Evolutionary conservation across 2,888 invertebrate genomes (phyloP).

Genomic region (Panorpa germanica): DNA sequence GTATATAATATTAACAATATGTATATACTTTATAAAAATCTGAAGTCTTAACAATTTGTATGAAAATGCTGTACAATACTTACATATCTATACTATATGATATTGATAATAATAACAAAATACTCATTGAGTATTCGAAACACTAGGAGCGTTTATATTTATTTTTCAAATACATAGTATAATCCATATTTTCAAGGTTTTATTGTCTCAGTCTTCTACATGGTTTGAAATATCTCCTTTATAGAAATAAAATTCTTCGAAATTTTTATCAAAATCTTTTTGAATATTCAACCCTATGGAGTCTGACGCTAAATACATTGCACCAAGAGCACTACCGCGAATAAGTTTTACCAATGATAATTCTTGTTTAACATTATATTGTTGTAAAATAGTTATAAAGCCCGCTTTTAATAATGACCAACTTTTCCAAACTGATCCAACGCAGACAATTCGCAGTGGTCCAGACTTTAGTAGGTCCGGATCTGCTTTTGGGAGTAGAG

Average conservation of each 20-base stretch:
- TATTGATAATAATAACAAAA: no score
- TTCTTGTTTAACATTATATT: constrained; percentile 27
- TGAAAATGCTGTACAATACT: no score
- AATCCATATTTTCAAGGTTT: no score
- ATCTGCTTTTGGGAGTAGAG: constrained; percentile 39
- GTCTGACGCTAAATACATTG: constrained; percentile 69
- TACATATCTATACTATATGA: no score
- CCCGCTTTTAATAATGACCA: constrained; percentile 66
- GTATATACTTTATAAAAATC: no score
- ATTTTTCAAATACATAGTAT: no score
- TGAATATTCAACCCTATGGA: constrained; percentile 40
- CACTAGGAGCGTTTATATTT: no score
- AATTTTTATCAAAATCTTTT: constrained; percentile 50
- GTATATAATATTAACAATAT: no score
- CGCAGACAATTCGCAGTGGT: constrained; percentile 59
- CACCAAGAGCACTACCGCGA: constrained; percentile 62
- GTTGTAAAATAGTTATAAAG: constrained; percentile 33
- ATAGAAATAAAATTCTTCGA: constrained; percentile 36
- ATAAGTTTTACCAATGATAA: constrained; percentile 38
- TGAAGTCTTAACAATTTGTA: no score
- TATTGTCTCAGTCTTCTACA: no score
- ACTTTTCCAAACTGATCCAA: constrained; percentile 90
- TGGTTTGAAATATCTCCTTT: not conserved
- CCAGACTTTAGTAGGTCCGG: constrained; percentile 24
- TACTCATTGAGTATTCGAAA: no score